A percentile compares a stretch with the other conserved stretches of the same genome.
Evolutionary conservation across 2,797 vertebrate genomes (phyloP).

Genomic region (Microhierax caerulescens): DNA sequence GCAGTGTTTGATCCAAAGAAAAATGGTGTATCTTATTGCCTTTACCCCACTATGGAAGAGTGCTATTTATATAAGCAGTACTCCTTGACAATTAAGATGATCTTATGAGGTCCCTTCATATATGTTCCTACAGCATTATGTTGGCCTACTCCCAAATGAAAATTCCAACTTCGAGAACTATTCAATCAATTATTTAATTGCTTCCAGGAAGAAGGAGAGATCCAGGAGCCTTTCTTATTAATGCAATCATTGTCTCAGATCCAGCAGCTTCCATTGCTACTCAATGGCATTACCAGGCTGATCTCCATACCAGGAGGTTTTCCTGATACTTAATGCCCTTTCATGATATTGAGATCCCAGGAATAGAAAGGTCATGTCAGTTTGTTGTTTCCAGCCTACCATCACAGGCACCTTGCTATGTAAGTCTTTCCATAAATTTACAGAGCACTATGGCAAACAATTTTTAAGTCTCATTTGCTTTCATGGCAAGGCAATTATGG

Average conservation of each 20-base stretch:
- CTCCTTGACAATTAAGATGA: background rate
- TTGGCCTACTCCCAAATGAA: background rate
- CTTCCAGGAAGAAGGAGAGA: background rate
- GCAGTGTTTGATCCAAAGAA: background rate
- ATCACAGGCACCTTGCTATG: background rate
- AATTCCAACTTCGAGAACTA: background rate
- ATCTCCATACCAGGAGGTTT: background rate
- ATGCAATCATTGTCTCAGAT: background rate
- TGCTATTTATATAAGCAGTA: background rate
- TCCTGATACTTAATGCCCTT: background rate
- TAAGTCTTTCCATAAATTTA: background rate
- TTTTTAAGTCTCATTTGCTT: background rate
- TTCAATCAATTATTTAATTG: background rate
- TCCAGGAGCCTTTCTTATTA: background rate
- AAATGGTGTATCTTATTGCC: background rate
- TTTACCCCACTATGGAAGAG: background rate
- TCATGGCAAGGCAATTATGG: background rate
- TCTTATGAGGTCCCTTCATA: background rate
- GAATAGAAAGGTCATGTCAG: background rate
- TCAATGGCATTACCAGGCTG: background rate
- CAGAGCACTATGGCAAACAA: background rate
- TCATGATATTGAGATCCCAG: background rate
- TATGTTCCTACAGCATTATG: background rate
- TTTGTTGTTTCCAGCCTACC: background rate
- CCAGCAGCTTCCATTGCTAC: background rate